phyloP scores from a whole-genome alignment of 2,888 invertebrate genomes.

The Mesorhabditis belari region DNA sequence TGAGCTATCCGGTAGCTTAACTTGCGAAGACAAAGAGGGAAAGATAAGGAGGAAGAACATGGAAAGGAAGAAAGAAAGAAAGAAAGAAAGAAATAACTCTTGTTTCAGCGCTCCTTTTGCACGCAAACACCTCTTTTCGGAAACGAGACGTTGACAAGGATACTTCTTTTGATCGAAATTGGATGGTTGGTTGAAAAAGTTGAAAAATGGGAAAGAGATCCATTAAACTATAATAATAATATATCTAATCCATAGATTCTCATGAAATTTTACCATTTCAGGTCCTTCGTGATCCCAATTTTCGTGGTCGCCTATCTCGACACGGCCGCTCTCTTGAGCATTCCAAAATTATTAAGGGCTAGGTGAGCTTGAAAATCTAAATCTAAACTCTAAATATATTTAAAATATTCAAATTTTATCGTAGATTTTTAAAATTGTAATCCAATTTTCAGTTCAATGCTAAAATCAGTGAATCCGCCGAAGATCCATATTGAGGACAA shows the following conservation, averaged over 20 bases:
- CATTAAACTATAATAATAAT: too few species aligned
- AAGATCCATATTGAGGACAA: not conserved
- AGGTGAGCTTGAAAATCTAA: not conserved
- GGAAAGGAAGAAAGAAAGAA: too few species aligned
- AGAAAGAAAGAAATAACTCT: too few species aligned
- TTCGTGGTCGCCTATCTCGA: conserved; percentile 17
- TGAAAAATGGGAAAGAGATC: not conserved
- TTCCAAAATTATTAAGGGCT: not conserved
- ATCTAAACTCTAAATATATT: conserved; percentile 1
- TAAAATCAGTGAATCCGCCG: not conserved
- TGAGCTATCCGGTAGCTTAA: too few species aligned
- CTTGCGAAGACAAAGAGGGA: too few species aligned
- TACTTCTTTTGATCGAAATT: conserved; percentile 7
- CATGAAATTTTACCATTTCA: too few species aligned
- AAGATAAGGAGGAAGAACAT: too few species aligned
- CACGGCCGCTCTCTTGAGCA: conserved; percentile 7
- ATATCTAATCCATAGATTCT: too few species aligned
- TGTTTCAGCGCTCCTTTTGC: conserved; percentile 2
- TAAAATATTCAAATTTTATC: not conserved
- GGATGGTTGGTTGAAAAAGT: not conserved
- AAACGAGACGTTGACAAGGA: conserved; percentile 3
- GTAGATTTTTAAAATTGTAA: not conserved
- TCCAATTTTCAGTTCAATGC: conserved; percentile 55
- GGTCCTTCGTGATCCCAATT: conserved; percentile 18
- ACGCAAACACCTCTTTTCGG: not conserved